Conservation (phyloP, 2,888 invertebrate genomes). For the Cataglyphis altisquamis region DNA sequence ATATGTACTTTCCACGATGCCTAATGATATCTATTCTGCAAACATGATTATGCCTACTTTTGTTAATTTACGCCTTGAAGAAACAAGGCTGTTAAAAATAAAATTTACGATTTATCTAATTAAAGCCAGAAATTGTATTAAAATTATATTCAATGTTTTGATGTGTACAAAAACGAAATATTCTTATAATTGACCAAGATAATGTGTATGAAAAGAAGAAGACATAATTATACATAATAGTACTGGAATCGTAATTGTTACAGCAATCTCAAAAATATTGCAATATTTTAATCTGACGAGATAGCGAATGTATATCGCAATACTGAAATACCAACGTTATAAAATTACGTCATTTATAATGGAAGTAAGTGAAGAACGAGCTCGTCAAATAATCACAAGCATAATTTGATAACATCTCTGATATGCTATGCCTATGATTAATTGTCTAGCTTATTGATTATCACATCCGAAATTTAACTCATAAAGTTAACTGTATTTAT, state of each 20-base stretch:
- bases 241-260: constrained; percentile 40
- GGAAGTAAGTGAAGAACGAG: constrained; percentile 66
- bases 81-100: constrained; percentile 61
- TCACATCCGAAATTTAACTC: constrained; percentile 63
- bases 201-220: constrained; percentile 26
- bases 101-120: constrained; percentile 71
- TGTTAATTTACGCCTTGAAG: constrained; percentile 55
- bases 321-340: constrained; percentile 34
- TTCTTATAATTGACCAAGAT: constrained; percentile 44
- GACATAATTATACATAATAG: constrained; percentile 38
- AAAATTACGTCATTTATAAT: constrained; percentile 59
- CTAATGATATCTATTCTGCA: constrained; percentile 57
- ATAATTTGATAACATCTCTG: constrained; percentile 57
- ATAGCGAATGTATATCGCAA: constrained; percentile 42
- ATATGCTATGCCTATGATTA: constrained; percentile 67
- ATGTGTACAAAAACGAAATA: constrained; percentile 43
- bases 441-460: constrained; percentile 63
- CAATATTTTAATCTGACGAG: constrained; percentile 36
- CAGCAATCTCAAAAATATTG: constrained; percentile 56
- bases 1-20: constrained; percentile 41
- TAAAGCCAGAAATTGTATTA: constrained; percentile 71
- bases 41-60: constrained; percentile 47
- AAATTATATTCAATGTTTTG: constrained; percentile 58
- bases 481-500: constrained; percentile 63
- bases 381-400: constrained; percentile 62